Evolutionary conservation across 2,113 vertebrate species (phyloP).

Genomic region (Coturnix japonica): DNA sequence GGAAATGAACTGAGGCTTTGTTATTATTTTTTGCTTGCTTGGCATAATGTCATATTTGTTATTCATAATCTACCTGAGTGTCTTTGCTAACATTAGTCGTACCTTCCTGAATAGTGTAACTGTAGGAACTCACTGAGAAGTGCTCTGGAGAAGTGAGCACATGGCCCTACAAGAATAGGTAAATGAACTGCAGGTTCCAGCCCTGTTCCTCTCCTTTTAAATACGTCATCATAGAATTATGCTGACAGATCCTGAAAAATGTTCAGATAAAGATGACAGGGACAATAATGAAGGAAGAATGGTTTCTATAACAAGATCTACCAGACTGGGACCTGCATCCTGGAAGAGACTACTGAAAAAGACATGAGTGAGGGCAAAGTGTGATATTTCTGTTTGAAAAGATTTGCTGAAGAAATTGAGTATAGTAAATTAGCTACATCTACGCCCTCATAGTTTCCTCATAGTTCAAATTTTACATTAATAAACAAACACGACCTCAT

Average conservation of each 20-base stretch:
- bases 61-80: conserved; percentile 24
- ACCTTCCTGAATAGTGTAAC: neutral
- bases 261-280: neutral
- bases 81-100: neutral
- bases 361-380: neutral
- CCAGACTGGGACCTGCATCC: neutral
- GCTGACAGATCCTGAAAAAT: neutral
- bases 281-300: neutral
- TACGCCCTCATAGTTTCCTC: neutral
- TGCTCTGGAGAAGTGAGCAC: neutral
- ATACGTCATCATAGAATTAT: neutral
- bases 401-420: neutral
- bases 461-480: neutral
- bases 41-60: conserved; percentile 12
- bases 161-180: neutral
- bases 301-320: neutral
- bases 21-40: conserved; percentile 35
- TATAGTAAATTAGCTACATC: neutral
- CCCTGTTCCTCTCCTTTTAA: neutral
- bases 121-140: neutral
- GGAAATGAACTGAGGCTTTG: conserved; percentile 36
- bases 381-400: neutral
- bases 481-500: neutral
- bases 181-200: neutral
- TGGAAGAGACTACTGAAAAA: neutral